Conservation (phyloP, 2,797 vertebrate genomes). For the Sebastes hopkinsi region DNA sequence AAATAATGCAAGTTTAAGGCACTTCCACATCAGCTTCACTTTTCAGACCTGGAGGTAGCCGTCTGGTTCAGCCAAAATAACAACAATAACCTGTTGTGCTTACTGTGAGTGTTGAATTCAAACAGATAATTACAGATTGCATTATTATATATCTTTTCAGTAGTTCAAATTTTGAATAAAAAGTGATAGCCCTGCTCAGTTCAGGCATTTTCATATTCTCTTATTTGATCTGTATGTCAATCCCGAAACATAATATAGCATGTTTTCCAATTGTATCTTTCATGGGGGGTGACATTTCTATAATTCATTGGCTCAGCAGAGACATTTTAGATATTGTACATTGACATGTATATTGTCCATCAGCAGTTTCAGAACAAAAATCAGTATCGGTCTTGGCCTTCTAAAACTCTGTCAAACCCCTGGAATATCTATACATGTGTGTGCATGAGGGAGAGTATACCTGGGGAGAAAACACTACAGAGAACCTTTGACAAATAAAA, state of each 20-base stretch:
- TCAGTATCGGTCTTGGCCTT: conserved; percentile 28
- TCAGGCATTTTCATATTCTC: neutral
- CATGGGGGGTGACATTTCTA: neutral
- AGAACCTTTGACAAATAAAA: conserved; percentile 77
- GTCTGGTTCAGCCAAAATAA: neutral
- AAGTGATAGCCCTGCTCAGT: neutral
- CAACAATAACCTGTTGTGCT: neutral
- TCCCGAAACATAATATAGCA: neutral
- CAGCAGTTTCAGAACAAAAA: conserved; percentile 24
- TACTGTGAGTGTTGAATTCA: neutral
- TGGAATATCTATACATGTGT: conserved; percentile 52
- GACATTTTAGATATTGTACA: conserved; percentile 2
- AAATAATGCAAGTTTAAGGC: no score
- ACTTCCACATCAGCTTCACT: accelerated
- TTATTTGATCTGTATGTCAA: neutral
- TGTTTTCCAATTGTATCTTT: neutral
- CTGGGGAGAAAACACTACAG: conserved; percentile 70
- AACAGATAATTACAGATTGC: neutral
- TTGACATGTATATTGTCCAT: conserved; percentile 16
- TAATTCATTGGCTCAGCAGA: neutral
- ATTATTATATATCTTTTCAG: neutral
- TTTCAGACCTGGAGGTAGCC: no score
- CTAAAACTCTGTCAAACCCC: conserved; percentile 34
- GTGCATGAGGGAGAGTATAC: conserved; percentile 53
- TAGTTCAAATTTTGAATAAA: neutral